Conservation (phyloP, 2,888 invertebrate species). For the Diadromus collaris region DNA sequence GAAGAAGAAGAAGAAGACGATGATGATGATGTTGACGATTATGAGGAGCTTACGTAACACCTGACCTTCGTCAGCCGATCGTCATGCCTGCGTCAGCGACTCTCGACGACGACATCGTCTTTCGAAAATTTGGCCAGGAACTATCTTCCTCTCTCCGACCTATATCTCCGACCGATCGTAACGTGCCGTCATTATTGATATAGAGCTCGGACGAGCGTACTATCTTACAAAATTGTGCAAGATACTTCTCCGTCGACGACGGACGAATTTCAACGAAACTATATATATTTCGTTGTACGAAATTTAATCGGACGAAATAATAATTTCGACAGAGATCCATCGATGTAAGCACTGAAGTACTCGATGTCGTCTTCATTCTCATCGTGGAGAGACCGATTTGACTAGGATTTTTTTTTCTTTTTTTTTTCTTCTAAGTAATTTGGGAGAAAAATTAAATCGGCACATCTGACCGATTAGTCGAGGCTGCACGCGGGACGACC, state of each 20-base stretch:
- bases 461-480: constrained; percentile 5
- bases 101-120: constrained; percentile 58
- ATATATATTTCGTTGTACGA: background rate
- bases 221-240: constrained; percentile 31
- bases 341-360: background rate
- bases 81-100: constrained; percentile 70
- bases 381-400: background rate
- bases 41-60: constrained; percentile 74
- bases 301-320: background rate
- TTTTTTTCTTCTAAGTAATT: background rate
- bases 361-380: background rate
- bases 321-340: background rate
- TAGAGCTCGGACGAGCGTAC: constrained; percentile 11
- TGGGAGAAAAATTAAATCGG: background rate
- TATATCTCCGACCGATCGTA: constrained; percentile 17
- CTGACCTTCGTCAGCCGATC: constrained; percentile 75
- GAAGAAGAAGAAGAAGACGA: constrained; percentile 45
- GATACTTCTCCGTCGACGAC: constrained; percentile 16
- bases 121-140: constrained; percentile 56
- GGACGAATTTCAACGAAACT: background rate
- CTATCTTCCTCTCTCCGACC: constrained; percentile 10
- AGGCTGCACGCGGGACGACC: constrained; percentile 47
- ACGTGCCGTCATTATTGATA: constrained; percentile 35
- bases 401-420: background rate
- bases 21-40: constrained; percentile 60